Percentiles rank a stretch among this genome's conserved stretches.
Evolutionary conservation across 2,888 invertebrate species (phyloP).

Genomic region (Drosophila mayaguana): DNA sequence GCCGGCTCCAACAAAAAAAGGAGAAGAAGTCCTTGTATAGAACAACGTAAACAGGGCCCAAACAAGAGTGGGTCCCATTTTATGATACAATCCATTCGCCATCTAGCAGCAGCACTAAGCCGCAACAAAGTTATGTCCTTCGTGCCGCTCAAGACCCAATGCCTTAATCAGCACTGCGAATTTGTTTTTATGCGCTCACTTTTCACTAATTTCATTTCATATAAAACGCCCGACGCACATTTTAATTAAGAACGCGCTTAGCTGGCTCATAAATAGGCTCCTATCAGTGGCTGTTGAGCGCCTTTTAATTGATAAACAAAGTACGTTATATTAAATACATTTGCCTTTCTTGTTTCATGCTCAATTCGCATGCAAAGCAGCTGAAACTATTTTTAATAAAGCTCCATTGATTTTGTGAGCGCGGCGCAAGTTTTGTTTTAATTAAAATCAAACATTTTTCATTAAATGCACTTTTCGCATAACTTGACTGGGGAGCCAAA

Average conservation of each 20-base stretch:
- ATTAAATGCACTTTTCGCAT: constrained; percentile 19
- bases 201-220: constrained; percentile 66
- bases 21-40: constrained; percentile 41
- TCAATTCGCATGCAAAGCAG: constrained; percentile 1
- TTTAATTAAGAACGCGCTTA: constrained; percentile 56
- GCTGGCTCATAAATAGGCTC: neutral
- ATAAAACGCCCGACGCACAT: constrained; percentile 30
- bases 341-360: neutral
- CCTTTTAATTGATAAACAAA: neutral
- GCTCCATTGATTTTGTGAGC: neutral
- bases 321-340: neutral
- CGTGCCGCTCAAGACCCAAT: constrained; percentile 14
- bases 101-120: constrained; percentile 44
- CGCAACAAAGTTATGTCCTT: constrained; percentile 65
- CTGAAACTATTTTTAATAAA: constrained; percentile 16
- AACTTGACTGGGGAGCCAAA: neutral
- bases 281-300: neutral
- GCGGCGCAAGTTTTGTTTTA: constrained; percentile 29
- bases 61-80: constrained; percentile 66
- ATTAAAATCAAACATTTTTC: constrained; percentile 57
- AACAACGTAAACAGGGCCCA: constrained; percentile 55
- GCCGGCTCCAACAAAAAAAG: constrained; percentile 16
- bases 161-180: constrained; percentile 17
- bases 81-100: constrained; percentile 61
- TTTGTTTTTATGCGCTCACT: constrained; percentile 49